These are phyloP conservation scores for Daboia siamensis DNA, from an alignment of 2,113 vertebrate species.

Conservation along the genomic window DNA sequence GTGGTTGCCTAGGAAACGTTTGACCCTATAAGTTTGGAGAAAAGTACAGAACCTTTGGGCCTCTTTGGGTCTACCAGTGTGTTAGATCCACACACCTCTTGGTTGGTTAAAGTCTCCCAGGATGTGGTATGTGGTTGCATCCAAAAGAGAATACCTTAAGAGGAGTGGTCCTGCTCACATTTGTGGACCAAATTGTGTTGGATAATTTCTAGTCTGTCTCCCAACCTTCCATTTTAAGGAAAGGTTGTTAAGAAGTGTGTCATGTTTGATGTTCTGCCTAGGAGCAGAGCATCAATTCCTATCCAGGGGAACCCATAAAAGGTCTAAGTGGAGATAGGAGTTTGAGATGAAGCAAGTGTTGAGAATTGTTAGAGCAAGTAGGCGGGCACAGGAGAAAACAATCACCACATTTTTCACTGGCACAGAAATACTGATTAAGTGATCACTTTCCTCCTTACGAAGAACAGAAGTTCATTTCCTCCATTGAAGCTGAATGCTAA, in stretches of 20 bases:
- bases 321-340: background rate
- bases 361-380: background rate
- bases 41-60: background rate
- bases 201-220: background rate
- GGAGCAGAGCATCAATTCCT: no score
- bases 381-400: background rate
- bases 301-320: background rate
- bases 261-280: background rate
- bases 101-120: background rate
- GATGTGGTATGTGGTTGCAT: background rate
- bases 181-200: background rate
- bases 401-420: background rate
- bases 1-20: background rate
- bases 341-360: background rate
- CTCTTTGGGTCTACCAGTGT: background rate
- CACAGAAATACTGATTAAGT: background rate
- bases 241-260: background rate
- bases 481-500: background rate
- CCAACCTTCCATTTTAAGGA: background rate
- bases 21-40: background rate
- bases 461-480: background rate
- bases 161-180: background rate
- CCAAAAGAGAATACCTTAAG: background rate
- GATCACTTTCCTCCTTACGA: background rate
- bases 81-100: background rate